Evolutionary conservation across 2,888 invertebrate genomes (phyloP).

Genomic region (Cosmia pyralina): DNA sequence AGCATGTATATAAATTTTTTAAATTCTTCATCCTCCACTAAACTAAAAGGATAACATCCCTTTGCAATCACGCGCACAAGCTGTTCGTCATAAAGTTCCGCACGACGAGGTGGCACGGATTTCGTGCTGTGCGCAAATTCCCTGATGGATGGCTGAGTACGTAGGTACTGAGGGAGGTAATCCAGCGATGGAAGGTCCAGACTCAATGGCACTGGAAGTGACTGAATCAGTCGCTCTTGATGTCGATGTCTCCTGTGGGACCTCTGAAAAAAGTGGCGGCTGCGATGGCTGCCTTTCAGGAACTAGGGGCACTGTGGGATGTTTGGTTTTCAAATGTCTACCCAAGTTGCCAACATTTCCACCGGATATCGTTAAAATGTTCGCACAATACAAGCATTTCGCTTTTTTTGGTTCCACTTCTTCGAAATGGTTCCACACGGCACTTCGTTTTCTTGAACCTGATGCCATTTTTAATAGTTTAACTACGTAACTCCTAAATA

Average conservation of each 20-base stretch:
- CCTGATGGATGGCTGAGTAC: slow-evolving; percentile 11
- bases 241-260: slow-evolving; percentile 12
- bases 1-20: slow-evolving; percentile 10
- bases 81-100: slow-evolving; percentile 14
- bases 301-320: too few species aligned
- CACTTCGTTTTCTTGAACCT: too few species aligned
- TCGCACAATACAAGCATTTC: too few species aligned
- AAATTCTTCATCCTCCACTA: slow-evolving; percentile 21
- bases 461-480: too few species aligned
- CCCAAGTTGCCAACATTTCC: too few species aligned
- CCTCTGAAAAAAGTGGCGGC: background rate
- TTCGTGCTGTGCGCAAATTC: slow-evolving; percentile 18
- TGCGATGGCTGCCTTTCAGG: too few species aligned
- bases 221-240: too few species aligned
- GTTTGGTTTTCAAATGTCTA: too few species aligned
- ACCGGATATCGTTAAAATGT: too few species aligned
- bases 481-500: too few species aligned
- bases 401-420: too few species aligned
- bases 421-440: too few species aligned
- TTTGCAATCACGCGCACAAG: slow-evolving; percentile 18
- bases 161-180: slow-evolving; percentile 16
- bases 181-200: slow-evolving; percentile 4
- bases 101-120: slow-evolving; percentile 22
- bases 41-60: slow-evolving; percentile 10
- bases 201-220: background rate